Evolutionary conservation across 2,113 vertebrate species (phyloP).

Genomic region (Pollachius pollachius): DNA sequence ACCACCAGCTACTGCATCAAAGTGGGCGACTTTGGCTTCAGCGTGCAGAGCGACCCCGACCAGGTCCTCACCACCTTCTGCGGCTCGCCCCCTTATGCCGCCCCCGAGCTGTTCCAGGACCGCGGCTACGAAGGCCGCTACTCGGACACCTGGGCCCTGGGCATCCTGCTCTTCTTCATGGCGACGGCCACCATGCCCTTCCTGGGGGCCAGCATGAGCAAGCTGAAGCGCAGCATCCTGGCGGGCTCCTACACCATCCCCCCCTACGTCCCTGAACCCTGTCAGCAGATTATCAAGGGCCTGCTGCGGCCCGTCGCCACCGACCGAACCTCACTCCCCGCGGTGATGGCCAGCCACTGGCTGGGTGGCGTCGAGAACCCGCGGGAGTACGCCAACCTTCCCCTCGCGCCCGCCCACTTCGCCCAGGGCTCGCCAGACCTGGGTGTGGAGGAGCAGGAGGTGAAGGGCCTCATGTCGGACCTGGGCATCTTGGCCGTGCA

Average conservation of each 20-base stretch:
- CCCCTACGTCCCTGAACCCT: conserved; percentile 55
- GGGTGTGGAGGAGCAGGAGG: conserved; percentile 67
- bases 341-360: conserved; percentile 66
- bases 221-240: conserved; percentile 72
- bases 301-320: conserved; percentile 66
- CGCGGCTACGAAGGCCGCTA: conserved; percentile 68
- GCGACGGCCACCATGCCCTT: conserved; percentile 73
- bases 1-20: conserved; percentile 75
- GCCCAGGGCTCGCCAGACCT: conserved; percentile 37
- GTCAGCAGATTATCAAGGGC: conserved; percentile 67
- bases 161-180: conserved; percentile 77
- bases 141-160: conserved; percentile 78
- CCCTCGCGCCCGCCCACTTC: conserved; percentile 60
- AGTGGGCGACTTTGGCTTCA: conserved; percentile 79
- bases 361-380: conserved; percentile 65
- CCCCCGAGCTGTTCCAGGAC: conserved; percentile 74
- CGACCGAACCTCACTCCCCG: conserved; percentile 60
- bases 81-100: conserved; percentile 76
- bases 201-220: conserved; percentile 60
- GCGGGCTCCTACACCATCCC: conserved; percentile 73
- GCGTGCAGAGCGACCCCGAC: conserved; percentile 43
- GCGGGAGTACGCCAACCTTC: conserved; percentile 45
- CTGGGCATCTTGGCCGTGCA: conserved; percentile 61
- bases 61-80: conserved; percentile 72
- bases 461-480: conserved; percentile 52